Evolutionary conservation across 2,797 vertebrate species (phyloP).

Genomic region (Acipenser oxyrinchus): DNA sequence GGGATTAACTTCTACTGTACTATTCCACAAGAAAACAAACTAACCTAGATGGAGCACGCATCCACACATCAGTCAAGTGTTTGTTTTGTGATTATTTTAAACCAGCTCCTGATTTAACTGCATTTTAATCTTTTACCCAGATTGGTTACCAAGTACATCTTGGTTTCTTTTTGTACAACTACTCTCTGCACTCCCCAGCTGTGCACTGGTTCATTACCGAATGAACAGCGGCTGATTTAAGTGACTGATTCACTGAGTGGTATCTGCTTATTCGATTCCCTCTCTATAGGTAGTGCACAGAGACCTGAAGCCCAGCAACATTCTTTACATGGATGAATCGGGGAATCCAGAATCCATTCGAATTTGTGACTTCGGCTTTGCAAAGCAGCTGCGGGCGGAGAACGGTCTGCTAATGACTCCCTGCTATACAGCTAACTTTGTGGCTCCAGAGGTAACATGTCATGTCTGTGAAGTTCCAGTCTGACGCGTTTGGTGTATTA

Average conservation of each 20-base stretch:
- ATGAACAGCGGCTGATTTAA: background rate
- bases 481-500: too few species aligned
- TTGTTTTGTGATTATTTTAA: too few species aligned
- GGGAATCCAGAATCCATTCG: constrained; percentile 93
- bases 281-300: constrained; percentile 81
- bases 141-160: too few species aligned
- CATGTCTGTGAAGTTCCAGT: background rate
- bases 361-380: constrained; percentile 93
- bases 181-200: too few species aligned
- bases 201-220: too few species aligned
- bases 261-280: constrained; percentile 5
- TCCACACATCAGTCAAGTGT: too few species aligned
- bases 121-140: too few species aligned
- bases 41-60: too few species aligned
- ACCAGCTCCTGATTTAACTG: too few species aligned
- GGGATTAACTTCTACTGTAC: too few species aligned
- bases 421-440: constrained; percentile 94
- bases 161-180: too few species aligned
- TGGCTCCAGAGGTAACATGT: constrained; percentile 80
- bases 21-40: too few species aligned
- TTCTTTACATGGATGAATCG: constrained; percentile 92
- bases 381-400: constrained; percentile 89
- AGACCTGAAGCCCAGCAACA: constrained; percentile 95
- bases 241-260: background rate
- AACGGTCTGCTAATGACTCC: constrained; percentile 95